Base-by-base conservation (phyloP, 2,797 vertebrate genomes). In the Nothura maculosa region DNA sequence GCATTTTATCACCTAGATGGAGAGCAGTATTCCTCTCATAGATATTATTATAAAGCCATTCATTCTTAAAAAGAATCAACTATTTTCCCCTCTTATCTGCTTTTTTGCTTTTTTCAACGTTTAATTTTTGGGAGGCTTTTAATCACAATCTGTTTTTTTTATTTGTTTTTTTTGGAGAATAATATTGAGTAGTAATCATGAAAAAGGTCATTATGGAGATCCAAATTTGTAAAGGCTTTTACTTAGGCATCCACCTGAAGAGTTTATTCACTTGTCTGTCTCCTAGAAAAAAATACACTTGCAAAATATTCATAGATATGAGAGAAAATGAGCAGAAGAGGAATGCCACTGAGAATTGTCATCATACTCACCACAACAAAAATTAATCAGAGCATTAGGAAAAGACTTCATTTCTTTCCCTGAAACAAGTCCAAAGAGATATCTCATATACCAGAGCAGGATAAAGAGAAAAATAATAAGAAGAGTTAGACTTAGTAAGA, bases 101-200 rank as follows among this genome's bases (percentile, higher is more conserved):
- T 6, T 2, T 25, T 88, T 47, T 38, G 3, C 0, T 18, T 42
- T 42, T 43, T n/a, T 3, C 3, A 20, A 15, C 7, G 9, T 28
- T 27, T 18, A 28, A 1, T 50, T 64, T 64, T 79, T 55, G 6
- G 61, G 28, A 63, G 12, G 5, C 64, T 63, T 85, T 2, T 7
- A 60, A 24, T 17, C 28, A 47, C 4, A 57, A 10, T 27, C 6
- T 2, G 1, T 61, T 82, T 4, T 24, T 77, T 6, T 12, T 62
- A 9, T 58, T 68, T 64, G 40, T 6, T 58, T 72, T 25, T 72
- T n/a, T n/a, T n/a, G n/a, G 47, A 42, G 1, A 2, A 3, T 43
- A 19, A 1, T n/a, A 1, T 7, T 48, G 47, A 7, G 22, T 19
- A 25, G 5, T 12, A 48, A 15, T 8, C 4, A 1, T 81, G 18